phyloP scores from a whole-genome alignment of 2,113 vertebrate species.

The Sisor rabdophorus region DNA sequence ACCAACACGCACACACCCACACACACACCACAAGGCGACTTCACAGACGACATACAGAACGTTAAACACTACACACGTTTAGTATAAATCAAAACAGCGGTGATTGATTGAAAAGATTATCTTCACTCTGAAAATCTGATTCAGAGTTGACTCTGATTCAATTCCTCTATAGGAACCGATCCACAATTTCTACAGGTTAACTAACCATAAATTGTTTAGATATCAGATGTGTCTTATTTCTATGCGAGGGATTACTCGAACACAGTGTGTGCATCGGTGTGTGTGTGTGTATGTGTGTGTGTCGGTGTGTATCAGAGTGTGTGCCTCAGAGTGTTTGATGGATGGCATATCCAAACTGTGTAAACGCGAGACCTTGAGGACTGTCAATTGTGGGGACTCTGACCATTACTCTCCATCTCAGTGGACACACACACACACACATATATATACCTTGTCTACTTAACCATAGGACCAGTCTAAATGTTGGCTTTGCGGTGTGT shows the following conservation, averaged over 20 bases:
- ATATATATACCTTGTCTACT: slow-evolving; percentile 22
- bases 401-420: slow-evolving; percentile 69
- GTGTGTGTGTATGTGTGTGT: slow-evolving; percentile 40
- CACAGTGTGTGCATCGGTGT: slow-evolving; percentile 32
- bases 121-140: background rate
- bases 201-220: too few relatives aligned
- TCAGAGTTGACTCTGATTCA: background rate
- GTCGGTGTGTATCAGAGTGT: slow-evolving; percentile 38
- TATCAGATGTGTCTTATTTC: too few relatives aligned
- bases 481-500: slow-evolving; percentile 16
- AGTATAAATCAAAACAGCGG: background rate
- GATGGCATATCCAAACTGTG: slow-evolving; percentile 60
- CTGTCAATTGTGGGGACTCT: slow-evolving; percentile 62
- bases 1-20: background rate
- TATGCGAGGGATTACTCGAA: too few relatives aligned
- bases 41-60: background rate
- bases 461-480: slow-evolving; percentile 12
- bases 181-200: background rate
- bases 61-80: background rate
- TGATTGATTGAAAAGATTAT: background rate
- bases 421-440: slow-evolving; percentile 31
- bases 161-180: background rate
- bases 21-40: slow-evolving; percentile 1
- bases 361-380: slow-evolving; percentile 63
- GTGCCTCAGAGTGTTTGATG: slow-evolving; percentile 51